Percentiles rank a stretch among this genome's conserved stretches.
Evolutionary conservation across 2,113 vertebrate genomes (phyloP).

Genomic region (Merops nubicus): DNA sequence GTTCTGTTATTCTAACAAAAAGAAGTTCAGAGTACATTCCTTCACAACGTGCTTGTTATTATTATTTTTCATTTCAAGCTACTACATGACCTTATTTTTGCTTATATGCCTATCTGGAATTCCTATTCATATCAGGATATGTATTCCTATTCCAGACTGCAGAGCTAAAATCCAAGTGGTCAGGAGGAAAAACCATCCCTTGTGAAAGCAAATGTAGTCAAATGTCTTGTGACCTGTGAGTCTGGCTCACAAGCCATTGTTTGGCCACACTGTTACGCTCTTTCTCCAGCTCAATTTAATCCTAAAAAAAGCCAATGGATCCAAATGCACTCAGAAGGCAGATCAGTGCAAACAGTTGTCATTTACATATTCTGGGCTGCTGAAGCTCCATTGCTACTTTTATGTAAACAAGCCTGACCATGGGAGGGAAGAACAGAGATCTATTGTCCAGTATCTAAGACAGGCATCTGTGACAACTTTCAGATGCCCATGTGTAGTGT

Average conservation of each 20-base stretch:
- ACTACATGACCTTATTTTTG: not conserved
- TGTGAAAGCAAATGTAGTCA: not conserved
- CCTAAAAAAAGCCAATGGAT: not conserved
- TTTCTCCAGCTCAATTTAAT: not conserved
- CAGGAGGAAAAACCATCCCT: not conserved
- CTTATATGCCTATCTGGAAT: not conserved
- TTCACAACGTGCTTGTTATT: not conserved
- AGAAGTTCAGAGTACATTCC: not conserved
- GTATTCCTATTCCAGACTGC: not conserved
- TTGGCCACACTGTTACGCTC: not conserved
- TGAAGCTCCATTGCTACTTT: not conserved
- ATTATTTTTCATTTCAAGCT: not conserved
- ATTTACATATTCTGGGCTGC: not conserved
- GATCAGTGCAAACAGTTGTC: not conserved
- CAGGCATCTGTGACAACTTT: not conserved
- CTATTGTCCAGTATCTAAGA: not conserved
- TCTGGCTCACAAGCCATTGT: not conserved
- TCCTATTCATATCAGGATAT: no score
- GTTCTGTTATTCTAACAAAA: not conserved
- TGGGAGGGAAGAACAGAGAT: not conserved
- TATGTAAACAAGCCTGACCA: not conserved
- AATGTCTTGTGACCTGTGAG: not conserved
- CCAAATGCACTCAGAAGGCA: fast-evolving
- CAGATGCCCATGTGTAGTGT: not conserved
- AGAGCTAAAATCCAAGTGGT: not conserved